phyloP scores from a whole-genome alignment of 1,140 invertebrate species.

The Drosophila burlai region DNA sequence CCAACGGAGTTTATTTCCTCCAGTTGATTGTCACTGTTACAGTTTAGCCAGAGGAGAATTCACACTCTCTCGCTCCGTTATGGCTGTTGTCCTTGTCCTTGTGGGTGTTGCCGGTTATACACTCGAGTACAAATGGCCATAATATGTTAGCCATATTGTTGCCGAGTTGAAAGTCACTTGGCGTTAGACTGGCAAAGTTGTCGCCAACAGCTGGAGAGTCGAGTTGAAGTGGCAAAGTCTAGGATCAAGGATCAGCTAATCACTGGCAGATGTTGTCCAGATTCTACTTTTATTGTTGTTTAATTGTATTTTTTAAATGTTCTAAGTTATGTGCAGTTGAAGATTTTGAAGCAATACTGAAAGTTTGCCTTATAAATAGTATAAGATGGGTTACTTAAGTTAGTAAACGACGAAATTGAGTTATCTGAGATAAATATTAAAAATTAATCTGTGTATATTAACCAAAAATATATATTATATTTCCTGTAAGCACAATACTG shows the following conservation, averaged over 20 bases:
- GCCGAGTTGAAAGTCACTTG: conserved; percentile 35
- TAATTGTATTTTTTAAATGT: background rate
- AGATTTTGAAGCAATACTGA: background rate
- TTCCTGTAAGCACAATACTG: background rate
- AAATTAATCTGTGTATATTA: too few species aligned
- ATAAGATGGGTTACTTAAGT: background rate
- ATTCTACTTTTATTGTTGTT: background rate
- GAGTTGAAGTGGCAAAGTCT: conserved; percentile 16
- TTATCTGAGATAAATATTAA: too few species aligned
- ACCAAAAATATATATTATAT: too few species aligned
- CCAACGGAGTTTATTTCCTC: conserved; percentile 69
- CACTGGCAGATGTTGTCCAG: background rate
- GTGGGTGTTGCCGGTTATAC: conserved; percentile 40
- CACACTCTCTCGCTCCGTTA: conserved; percentile 13
- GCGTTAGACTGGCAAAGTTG: conserved; percentile 29
- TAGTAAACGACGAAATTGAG: background rate
- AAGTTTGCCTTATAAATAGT: background rate
- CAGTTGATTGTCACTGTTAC: conserved; percentile 72
- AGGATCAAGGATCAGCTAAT: conserved; percentile 33
- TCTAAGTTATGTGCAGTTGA: background rate
- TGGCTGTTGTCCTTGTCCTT: conserved; percentile 9
- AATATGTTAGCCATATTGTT: conserved; percentile 74
- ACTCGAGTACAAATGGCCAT: conserved; percentile 68
- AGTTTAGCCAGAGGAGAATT: conserved; percentile 43
- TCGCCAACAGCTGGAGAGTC: conserved; percentile 20